These are phyloP conservation scores for Muscina levida DNA, from an alignment of 2,888 invertebrate genomes.

Conservation along the genomic window DNA sequence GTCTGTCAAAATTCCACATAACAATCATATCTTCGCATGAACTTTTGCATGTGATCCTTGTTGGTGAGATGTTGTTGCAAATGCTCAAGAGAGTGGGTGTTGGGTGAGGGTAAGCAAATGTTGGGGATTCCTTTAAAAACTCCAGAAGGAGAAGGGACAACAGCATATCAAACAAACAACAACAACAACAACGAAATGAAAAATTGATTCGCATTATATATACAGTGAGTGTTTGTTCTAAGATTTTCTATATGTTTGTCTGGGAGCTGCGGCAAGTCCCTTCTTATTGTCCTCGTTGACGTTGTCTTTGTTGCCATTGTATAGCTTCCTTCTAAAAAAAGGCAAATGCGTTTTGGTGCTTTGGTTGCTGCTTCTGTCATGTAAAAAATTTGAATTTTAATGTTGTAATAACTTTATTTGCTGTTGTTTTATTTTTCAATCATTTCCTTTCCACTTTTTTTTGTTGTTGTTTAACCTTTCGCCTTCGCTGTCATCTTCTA, in stretches of 20 bases:
- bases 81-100: not conserved
- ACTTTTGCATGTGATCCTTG: not conserved
- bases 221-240: slow-evolving; percentile 1
- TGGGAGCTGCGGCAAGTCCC: not conserved
- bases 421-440: slow-evolving; percentile 35
- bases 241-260: slow-evolving; percentile 15
- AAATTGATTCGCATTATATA: slow-evolving; percentile 35
- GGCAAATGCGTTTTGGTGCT: slow-evolving; percentile 12
- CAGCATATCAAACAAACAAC: not conserved
- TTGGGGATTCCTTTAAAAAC: not conserved
- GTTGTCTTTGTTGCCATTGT: not conserved
- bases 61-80: not conserved
- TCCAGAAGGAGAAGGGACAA: slow-evolving; percentile 5
- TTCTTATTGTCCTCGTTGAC: not conserved
- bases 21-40: slow-evolving; percentile 19
- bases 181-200: too few relatives aligned
- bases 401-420: slow-evolving; percentile 46
- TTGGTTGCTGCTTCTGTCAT: slow-evolving; percentile 23
- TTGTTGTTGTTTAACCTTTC: too few relatives aligned
- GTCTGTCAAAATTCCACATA: slow-evolving; percentile 33
- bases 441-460: not conserved
- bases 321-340: too few relatives aligned
- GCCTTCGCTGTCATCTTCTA: too few relatives aligned
- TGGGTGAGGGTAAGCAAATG: not conserved
- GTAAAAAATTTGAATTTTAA: slow-evolving; percentile 48